A percentile compares a stretch with the other conserved stretches of the same genome.
phyloP scores from a whole-genome alignment of 2,888 invertebrate species.

The Tigriopus californicus region DNA sequence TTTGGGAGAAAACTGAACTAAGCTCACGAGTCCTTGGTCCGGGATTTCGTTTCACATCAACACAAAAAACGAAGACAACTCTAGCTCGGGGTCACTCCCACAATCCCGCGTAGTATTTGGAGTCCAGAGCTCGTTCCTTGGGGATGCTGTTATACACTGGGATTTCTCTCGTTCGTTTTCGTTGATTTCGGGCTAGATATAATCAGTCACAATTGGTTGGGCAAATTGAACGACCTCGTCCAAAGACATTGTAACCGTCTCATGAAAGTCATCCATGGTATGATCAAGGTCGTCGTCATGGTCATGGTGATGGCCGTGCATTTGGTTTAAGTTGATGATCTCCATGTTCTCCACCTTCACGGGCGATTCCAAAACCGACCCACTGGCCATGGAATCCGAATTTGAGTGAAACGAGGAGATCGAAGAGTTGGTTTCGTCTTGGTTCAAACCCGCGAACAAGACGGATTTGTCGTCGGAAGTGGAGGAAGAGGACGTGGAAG shows the following conservation, averaged over 20 bases:
- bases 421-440: conserved; percentile 10
- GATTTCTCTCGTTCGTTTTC: too few relatives aligned
- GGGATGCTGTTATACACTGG: too few relatives aligned
- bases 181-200: too few relatives aligned
- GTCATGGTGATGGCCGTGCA: background rate
- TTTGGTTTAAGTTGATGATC: background rate
- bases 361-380: conserved; percentile 2
- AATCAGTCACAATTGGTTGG: background rate
- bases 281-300: background rate
- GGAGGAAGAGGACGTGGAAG: background rate
- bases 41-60: too few relatives aligned
- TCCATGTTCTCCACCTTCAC: background rate
- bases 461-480: background rate
- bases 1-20: too few relatives aligned
- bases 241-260: conserved; percentile 11
- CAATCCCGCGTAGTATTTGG: too few relatives aligned
- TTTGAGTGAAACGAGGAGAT: conserved; percentile 10
- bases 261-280: background rate
- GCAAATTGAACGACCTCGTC: conserved; percentile 13
- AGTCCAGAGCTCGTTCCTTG: too few relatives aligned
- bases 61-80: too few relatives aligned
- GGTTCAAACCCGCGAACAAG: background rate
- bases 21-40: too few relatives aligned
- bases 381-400: background rate
- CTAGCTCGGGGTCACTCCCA: too few relatives aligned